phyloP scores from a whole-genome alignment of 2,888 invertebrate genomes.

The Tinea trinotella region DNA sequence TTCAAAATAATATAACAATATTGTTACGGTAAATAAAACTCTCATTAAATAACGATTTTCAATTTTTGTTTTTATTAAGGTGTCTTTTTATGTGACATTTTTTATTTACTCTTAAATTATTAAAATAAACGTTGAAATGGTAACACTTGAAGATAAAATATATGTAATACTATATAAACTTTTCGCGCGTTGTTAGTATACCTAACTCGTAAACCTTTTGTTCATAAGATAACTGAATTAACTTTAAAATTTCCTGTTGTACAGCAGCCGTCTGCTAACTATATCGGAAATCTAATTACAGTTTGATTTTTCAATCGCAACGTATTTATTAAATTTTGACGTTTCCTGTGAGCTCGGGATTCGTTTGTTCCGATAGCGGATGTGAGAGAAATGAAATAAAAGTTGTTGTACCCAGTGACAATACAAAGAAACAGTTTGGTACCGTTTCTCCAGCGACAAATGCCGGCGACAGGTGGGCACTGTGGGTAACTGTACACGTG shows the following conservation, averaged over 20 bases:
- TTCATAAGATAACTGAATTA: not conserved
- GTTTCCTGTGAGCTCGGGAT: conserved; percentile 23
- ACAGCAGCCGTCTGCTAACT: conserved; percentile 6
- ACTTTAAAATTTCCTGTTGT: not conserved
- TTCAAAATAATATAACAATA: not conserved
- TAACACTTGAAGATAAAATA: too few species aligned
- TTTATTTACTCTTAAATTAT: too few species aligned
- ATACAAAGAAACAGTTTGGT: conserved; percentile 52
- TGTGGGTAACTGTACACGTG: conserved; percentile 34
- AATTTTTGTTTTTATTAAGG: too few species aligned
- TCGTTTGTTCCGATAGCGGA: conserved; percentile 34
- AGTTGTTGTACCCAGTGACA: conserved; percentile 24
- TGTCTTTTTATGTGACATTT: too few species aligned
- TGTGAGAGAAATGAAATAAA: conserved; percentile 39
- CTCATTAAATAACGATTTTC: too few species aligned
- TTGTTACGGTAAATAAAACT: too few species aligned
- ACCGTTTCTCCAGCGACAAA: conserved; percentile 46
- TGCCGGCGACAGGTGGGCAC: conserved; percentile 27
- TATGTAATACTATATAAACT: too few species aligned
- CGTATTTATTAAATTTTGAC: conserved; percentile 19
- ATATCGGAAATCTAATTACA: conserved; percentile 16
- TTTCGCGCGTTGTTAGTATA: too few species aligned
- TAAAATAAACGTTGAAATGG: too few species aligned
- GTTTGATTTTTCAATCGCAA: conserved; percentile 19
- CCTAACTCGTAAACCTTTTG: too few species aligned